Percentiles rank a stretch among this genome's conserved stretches.
Conservation (phyloP, 2,888 invertebrate species). For the Tiphia femorata region DNA sequence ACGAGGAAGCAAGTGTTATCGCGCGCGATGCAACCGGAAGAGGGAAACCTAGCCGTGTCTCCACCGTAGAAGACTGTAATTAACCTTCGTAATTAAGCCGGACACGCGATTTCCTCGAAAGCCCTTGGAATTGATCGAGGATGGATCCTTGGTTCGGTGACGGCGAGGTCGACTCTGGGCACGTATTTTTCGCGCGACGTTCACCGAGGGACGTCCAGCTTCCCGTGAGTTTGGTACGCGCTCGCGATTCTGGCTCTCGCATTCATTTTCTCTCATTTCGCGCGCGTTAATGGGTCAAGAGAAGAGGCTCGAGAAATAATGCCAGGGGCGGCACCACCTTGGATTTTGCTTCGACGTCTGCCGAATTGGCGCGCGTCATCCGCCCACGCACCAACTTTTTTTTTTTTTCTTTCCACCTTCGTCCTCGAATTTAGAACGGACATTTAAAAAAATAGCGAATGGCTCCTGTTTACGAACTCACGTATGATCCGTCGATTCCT, state of each 20-base stretch:
- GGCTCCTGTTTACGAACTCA: too few relatives aligned
- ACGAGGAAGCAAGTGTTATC: too few relatives aligned
- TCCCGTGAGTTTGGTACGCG: neutral
- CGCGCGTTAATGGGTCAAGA: neutral
- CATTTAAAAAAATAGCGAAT: too few relatives aligned
- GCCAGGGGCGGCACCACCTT: too few relatives aligned
- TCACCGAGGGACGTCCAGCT: slow-evolving; percentile 12
- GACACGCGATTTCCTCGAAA: slow-evolving; percentile 4
- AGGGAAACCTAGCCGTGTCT: slow-evolving; percentile 24
- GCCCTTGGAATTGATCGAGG: slow-evolving; percentile 22
- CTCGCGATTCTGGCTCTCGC: too few relatives aligned
- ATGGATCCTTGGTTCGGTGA: slow-evolving; percentile 37
- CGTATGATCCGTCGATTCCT: too few relatives aligned
- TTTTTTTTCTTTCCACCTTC: too few relatives aligned
- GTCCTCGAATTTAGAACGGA: too few relatives aligned
- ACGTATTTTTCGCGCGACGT: slow-evolving; percentile 15
- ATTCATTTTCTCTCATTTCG: neutral
- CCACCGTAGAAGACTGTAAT: neutral
- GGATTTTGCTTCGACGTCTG: neutral
- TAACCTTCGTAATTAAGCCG: neutral
- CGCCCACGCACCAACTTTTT: too few relatives aligned
- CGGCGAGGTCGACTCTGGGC: slow-evolving; percentile 24
- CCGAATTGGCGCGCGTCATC: too few relatives aligned
- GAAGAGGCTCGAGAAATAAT: neutral
- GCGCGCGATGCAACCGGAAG: slow-evolving; percentile 7